These are phyloP conservation scores for Caenorhabditis wallacei DNA, from an alignment of 2,888 invertebrate species.

Conservation along the genomic window DNA sequence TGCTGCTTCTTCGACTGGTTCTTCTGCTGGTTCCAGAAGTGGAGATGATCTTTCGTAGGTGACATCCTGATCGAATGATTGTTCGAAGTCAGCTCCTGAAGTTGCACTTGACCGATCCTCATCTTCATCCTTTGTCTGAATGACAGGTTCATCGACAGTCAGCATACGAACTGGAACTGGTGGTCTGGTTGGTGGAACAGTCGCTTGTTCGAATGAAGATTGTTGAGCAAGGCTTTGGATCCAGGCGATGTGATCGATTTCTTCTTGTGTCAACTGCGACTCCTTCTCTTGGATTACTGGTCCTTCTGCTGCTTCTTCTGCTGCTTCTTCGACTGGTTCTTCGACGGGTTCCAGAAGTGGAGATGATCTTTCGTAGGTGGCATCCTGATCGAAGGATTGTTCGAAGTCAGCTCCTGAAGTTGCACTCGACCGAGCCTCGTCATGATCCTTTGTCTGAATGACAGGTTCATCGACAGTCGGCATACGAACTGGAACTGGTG, in stretches of 20 bases:
- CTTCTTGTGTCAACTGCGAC: slow-evolving; percentile 46
- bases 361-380: slow-evolving; percentile 15
- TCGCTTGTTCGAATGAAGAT: slow-evolving; percentile 47
- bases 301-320: slow-evolving; percentile 6
- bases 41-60: slow-evolving; percentile 12
- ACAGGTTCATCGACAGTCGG: slow-evolving; percentile 32
- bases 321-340: neutral
- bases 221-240: slow-evolving; percentile 45
- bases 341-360: slow-evolving; percentile 24
- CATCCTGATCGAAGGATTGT: slow-evolving; percentile 30
- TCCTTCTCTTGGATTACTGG: neutral
- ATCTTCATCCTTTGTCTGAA: neutral
- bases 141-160: slow-evolving; percentile 19
- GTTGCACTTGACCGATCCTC: slow-evolving; percentile 58
- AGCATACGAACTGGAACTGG: slow-evolving; percentile 10
- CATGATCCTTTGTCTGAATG: neutral
- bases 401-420: slow-evolving; percentile 56
- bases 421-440: slow-evolving; percentile 48
- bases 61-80: slow-evolving; percentile 40
- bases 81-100: slow-evolving; percentile 59
- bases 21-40: slow-evolving; percentile 14
- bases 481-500: slow-evolving; percentile 29
- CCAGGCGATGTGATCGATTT: slow-evolving; percentile 60
- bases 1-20: neutral
- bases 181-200: slow-evolving; percentile 11